Percentiles rank a stretch among this genome's conserved stretches.
These are phyloP conservation scores for Mesocentrotus franciscanus DNA, from an alignment of 53 echinoderm and acorn worm genomes.

Conservation along the genomic window DNA sequence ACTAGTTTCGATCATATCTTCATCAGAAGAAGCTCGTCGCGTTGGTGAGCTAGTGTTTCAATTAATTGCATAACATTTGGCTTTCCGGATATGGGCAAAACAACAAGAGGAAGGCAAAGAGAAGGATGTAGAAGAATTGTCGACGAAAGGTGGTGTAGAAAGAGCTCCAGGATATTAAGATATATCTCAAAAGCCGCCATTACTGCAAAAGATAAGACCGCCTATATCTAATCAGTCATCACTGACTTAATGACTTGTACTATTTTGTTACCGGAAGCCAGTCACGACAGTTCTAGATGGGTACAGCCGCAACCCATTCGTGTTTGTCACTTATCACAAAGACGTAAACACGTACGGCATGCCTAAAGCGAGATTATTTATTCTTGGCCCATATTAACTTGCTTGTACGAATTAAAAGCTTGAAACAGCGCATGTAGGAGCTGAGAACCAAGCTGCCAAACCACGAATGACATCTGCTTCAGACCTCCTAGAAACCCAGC, in stretches of 20 bases:
- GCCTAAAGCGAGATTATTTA: not conserved
- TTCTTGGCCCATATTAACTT: not conserved
- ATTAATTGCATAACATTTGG: not conserved
- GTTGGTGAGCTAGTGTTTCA: too few relatives aligned
- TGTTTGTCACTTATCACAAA: not conserved
- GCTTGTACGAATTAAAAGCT: not conserved
- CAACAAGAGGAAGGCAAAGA: not conserved
- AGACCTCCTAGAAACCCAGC: not conserved
- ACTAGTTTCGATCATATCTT: too few relatives aligned
- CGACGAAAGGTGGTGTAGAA: not conserved
- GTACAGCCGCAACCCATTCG: not conserved
- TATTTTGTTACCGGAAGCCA: slow-evolving; percentile 14
- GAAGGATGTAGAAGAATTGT: not conserved
- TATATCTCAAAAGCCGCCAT: not conserved
- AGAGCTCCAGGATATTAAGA: not conserved
- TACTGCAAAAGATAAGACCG: not conserved
- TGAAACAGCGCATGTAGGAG: not conserved
- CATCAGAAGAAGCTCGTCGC: too few relatives aligned
- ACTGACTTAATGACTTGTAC: not conserved
- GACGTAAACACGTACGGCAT: not conserved
- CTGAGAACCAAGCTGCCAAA: too few relatives aligned
- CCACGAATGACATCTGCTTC: not conserved
- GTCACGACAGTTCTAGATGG: not conserved
- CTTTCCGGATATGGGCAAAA: not conserved
- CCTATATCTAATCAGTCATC: slow-evolving; percentile 1